These are phyloP conservation scores for Antigone vipio DNA, from an alignment of 2,113 vertebrate genomes.

Conservation along the genomic window DNA sequence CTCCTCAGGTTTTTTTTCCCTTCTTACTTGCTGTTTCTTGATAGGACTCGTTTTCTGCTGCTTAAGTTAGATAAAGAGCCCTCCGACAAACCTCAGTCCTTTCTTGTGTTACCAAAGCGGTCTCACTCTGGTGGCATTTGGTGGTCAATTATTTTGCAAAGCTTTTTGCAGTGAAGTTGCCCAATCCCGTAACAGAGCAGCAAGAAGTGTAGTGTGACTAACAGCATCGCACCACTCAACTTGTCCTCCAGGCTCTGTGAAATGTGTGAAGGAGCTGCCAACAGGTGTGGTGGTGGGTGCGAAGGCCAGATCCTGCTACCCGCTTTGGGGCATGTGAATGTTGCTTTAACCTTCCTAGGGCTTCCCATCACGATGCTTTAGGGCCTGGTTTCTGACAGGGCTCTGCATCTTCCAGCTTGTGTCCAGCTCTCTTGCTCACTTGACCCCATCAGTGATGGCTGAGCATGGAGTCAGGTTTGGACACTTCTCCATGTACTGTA, in stretches of 20 bases:
- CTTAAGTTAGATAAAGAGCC: background rate
- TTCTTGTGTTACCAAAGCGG: background rate
- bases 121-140: background rate
- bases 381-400: background rate
- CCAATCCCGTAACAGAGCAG: background rate
- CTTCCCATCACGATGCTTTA: background rate
- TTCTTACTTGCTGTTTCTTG: background rate
- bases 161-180: background rate
- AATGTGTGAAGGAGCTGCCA: background rate
- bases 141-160: background rate
- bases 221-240: rapidly evolving
- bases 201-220: background rate
- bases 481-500: background rate
- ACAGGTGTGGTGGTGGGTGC: background rate
- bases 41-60: background rate
- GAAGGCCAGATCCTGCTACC: background rate
- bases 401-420: background rate
- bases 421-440: background rate
- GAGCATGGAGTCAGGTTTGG: background rate
- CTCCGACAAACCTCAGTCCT: background rate
- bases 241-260: background rate
- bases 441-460: background rate
- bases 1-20: background rate
- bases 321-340: background rate
- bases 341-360: background rate